phyloP scores from a whole-genome alignment of 2,113 vertebrate genomes.

The Heptranchias perlo region DNA sequence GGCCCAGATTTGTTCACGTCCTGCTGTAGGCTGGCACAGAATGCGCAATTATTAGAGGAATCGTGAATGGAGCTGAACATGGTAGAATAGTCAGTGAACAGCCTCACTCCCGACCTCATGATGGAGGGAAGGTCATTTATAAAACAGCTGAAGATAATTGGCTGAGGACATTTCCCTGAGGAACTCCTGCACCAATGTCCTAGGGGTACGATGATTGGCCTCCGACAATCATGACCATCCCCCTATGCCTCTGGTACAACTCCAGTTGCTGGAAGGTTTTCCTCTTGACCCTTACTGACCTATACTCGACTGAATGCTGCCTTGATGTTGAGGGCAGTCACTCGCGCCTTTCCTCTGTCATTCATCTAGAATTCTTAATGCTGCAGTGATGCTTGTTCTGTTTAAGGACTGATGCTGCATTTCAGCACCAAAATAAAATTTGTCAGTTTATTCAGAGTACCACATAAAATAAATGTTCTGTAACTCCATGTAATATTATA shows the following conservation, averaged over 20 bases:
- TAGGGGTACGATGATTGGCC: neutral
- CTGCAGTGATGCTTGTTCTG: neutral
- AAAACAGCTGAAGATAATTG: neutral
- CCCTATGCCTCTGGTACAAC: neutral
- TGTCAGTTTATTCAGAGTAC: neutral
- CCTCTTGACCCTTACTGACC: neutral
- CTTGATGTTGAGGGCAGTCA: neutral
- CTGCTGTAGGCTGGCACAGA: neutral
- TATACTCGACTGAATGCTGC: neutral
- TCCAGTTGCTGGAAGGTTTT: neutral
- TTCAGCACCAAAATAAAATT: neutral
- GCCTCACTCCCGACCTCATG: neutral
- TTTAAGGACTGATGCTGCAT: neutral
- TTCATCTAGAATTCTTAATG: neutral
- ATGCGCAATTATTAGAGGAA: neutral
- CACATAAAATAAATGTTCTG: neutral
- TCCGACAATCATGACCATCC: neutral
- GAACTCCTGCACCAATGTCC: neutral
- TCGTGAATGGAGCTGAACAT: neutral
- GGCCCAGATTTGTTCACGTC: neutral
- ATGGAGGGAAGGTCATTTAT: neutral
- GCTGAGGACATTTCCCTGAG: neutral
- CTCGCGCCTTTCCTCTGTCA: neutral
- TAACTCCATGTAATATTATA: neutral
- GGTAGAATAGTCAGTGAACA: neutral